A percentile compares a stretch with the other conserved stretches of the same genome.
Evolutionary conservation across 2,113 vertebrate genomes (phyloP).

Genomic region (Odontesthes bonariensis): DNA sequence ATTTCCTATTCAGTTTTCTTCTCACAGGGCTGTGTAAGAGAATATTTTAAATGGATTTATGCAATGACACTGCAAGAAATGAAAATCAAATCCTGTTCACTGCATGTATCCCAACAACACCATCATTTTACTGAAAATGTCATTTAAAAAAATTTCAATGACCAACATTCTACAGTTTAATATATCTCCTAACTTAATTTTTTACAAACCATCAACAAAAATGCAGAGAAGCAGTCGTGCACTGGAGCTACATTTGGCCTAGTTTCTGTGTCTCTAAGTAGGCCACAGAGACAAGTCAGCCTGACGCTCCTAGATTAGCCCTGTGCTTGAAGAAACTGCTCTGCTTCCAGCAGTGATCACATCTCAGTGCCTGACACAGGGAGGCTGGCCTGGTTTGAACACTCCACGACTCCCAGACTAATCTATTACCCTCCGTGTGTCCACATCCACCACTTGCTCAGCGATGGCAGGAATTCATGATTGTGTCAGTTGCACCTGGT

Average conservation of each 20-base stretch:
- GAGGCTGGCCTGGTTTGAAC: conserved; percentile 61
- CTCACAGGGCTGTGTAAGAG: not conserved
- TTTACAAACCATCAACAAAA: conserved; percentile 45
- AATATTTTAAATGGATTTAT: not conserved
- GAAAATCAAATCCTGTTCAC: not conserved
- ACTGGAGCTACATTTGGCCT: conserved; percentile 68
- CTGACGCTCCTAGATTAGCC: conserved; percentile 66
- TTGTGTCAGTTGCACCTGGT: conserved; percentile 24
- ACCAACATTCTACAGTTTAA: conserved; percentile 15
- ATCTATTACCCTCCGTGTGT: conserved; percentile 49
- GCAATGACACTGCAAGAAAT: not conserved
- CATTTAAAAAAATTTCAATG: not conserved
- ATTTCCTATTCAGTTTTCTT: not conserved
- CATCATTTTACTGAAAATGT: not conserved
- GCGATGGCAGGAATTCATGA: conserved; percentile 23
- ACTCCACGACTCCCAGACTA: conserved; percentile 35
- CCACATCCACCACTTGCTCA: conserved; percentile 5
- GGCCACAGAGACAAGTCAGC: conserved; percentile 64
- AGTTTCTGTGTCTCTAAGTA: conserved; percentile 74
- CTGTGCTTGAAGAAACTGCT: conserved; percentile 54
- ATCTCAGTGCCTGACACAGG: conserved; percentile 58
- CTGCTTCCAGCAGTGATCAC: conserved; percentile 66
- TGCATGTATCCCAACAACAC: no score
- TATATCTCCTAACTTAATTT: conserved; percentile 17
- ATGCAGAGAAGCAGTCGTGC: conserved; percentile 24